Base-by-base conservation (phyloP, 2,888 invertebrate species). In the Sarcophaga caerulescens region DNA sequence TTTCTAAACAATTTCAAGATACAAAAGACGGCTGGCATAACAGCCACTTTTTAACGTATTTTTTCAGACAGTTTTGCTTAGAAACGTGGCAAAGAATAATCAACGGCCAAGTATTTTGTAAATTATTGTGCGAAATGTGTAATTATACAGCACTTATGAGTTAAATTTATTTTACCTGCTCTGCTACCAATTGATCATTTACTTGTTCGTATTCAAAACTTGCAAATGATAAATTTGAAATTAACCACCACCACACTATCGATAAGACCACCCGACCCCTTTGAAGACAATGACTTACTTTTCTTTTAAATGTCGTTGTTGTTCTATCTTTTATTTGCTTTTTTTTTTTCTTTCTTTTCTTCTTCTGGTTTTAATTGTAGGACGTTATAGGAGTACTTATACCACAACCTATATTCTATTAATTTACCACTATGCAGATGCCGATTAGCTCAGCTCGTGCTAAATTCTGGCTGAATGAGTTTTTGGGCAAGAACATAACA, bases 401-500 rank as follows among this genome's bases (percentile, higher is more conserved):
- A 63, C 74, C 70, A 73, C 65, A 81, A 59, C 76, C 80, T 85
- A 83, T 74, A 60, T 71, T 83, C 47, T 62, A 57, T 73, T 74
- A 70, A 59, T 83, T 87, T 78, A 75, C 80, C 57, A 52, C 70
- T 66, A 68, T 71, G 83, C 85, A 81, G 87, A 85, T 87, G 83
- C 85, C 85, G 77, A 87, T 87, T 84, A 87, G 83, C 85, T 81
- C 83, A 87, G 83, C 87, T 81, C 83, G 82, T 85, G 86, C 84
- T 81, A 76, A 68, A 80, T 74, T 70, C 66, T 25, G 63, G 65
- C 68, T 66, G 19, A 66, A 69, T 74, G 60, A 44, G 47, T 65
- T 75, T 23, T 75, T 69, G 83, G 81, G 74, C 81, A 84, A 84
- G 80, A 62, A 71, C 76, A 52, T 65, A 73, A 17, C 73, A 66